Evolutionary conservation across 35 echinoderm and acorn worm species (phyloP), one percentile per base, ranked within the genome.

Genomic region (Patiria miniata): DNA sequence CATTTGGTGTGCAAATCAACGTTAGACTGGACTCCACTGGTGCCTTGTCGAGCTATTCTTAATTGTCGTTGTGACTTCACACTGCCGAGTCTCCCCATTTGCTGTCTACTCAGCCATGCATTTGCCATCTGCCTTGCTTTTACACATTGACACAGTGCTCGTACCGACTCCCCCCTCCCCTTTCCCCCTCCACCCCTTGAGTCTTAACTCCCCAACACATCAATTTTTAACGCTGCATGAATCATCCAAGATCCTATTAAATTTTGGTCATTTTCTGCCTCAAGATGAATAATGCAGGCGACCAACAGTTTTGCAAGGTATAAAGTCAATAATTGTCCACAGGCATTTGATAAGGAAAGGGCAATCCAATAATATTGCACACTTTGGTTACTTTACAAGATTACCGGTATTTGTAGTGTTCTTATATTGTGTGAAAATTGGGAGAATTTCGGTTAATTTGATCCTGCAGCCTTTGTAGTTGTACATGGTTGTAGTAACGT

Each of bases 211-310:
- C 42, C 65, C 26, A 22, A 34, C 19, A 73, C 65, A 73, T 73
- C 65, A 73, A 73, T 73, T 73, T 73, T 73, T 73, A 73, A 73
- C 29, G 30, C n/a, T 26, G 65, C 34, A 73, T 73, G 65, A 73
- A 26, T 73, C 65, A 73, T 36, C 65, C 65, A 73, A 73, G 65
- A 73, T 47, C 42, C 42, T 47, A 47, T 47, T 47, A 47, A 47
- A 47, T 47, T 47, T 4, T 47, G 42, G 42, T 12, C 42, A 47
- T 47, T 47, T 47, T 47, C 42, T 47, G 42, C 42, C 42, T 6
- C 42, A 47, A 12, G 42, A 47, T n/a, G n/a, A n/a, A n/a, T 47
- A 47, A 47, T 47, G 42, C 42, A 47, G 42, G 42, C n/a, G 12
- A 47, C 42, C 42, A 47, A 47, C 42, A 36, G 18, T 68, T 68